These are phyloP conservation scores for Paracanthobrama guichenoti DNA, from an alignment of 2,113 vertebrate species.

Conservation along the genomic window DNA sequence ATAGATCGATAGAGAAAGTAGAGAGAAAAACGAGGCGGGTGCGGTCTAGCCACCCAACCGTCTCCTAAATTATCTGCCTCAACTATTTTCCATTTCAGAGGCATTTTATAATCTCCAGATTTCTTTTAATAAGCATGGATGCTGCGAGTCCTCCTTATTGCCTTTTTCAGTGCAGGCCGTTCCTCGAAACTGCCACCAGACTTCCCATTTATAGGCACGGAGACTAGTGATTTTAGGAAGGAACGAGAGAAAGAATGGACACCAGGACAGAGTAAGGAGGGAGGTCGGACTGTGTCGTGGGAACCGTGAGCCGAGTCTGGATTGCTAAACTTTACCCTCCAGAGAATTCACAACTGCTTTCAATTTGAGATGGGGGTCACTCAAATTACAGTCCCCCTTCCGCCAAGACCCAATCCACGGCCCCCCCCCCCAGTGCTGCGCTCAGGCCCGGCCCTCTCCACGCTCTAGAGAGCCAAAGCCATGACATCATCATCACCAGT, in stretches of 20 bases:
- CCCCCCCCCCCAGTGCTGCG: slow-evolving; percentile 28
- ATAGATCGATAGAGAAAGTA: not conserved
- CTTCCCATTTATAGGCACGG: slow-evolving; percentile 66
- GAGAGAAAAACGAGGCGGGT: not conserved
- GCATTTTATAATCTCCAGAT: slow-evolving; percentile 56
- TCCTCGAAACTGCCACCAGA: slow-evolving; percentile 53
- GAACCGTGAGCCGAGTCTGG: slow-evolving; percentile 61
- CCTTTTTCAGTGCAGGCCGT: slow-evolving; percentile 56
- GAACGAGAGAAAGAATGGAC: slow-evolving; percentile 49
- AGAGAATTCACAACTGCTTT: slow-evolving; percentile 67
- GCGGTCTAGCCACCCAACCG: slow-evolving; percentile 26
- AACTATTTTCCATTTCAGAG: slow-evolving; percentile 58
- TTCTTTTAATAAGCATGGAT: slow-evolving; percentile 53
- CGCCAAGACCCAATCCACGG: slow-evolving; percentile 39
- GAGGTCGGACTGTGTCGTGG: slow-evolving; percentile 67
- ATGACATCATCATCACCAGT: slow-evolving; percentile 62
- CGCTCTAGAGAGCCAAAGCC: slow-evolving; percentile 54
- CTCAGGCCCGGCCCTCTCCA: slow-evolving; percentile 46
- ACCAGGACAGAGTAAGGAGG: slow-evolving; percentile 44
- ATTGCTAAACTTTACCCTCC: slow-evolving; percentile 54
- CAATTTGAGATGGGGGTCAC: slow-evolving; percentile 65
- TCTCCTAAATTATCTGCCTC: slow-evolving; percentile 49
- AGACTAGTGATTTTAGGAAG: slow-evolving; percentile 40
- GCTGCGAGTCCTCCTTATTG: slow-evolving; percentile 21
- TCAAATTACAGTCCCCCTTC: slow-evolving; percentile 65